Conservation (phyloP, 1,140 invertebrate species). For the Cydia amplana region DNA sequence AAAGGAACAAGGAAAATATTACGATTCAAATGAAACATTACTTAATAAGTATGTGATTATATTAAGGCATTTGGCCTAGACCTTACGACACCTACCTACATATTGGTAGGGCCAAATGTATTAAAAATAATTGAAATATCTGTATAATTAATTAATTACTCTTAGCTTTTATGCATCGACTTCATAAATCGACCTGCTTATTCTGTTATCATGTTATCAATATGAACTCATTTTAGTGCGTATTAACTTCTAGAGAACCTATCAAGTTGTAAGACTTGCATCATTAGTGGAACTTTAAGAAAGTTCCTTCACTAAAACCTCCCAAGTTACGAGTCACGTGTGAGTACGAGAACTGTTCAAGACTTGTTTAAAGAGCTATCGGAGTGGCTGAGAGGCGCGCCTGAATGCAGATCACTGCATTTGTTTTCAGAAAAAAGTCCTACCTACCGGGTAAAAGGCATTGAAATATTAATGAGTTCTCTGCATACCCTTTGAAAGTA, state of each 20-base stretch:
- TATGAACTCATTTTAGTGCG: not conserved
- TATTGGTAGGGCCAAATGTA: too few relatives aligned
- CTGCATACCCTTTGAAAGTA: not conserved
- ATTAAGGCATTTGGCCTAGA: too few relatives aligned
- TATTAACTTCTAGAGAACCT: not conserved
- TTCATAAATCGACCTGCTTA: not conserved
- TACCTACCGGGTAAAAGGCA: conserved; percentile 15
- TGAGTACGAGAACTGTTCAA: conserved; percentile 35
- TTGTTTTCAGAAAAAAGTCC: conserved; percentile 21
- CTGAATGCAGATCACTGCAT: conserved; percentile 39
- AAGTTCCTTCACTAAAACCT: conserved; percentile 40
- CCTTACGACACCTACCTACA: too few relatives aligned
- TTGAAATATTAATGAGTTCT: conserved; percentile 12
- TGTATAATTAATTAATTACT: too few relatives aligned
- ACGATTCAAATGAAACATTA: too few relatives aligned
- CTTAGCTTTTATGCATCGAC: not conserved
- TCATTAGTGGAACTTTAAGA: conserved; percentile 36
- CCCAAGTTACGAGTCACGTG: conserved; percentile 34
- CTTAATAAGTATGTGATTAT: too few relatives aligned
- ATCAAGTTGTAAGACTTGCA: conserved; percentile 30
- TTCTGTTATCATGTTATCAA: not conserved
- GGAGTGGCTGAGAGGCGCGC: conserved; percentile 32
- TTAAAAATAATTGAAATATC: too few relatives aligned
- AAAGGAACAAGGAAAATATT: too few relatives aligned
- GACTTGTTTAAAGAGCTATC: conserved; percentile 43